These are phyloP conservation scores for Paguma larvata DNA, from an alignment of 2,797 vertebrate genomes.

Conservation along the genomic window DNA sequence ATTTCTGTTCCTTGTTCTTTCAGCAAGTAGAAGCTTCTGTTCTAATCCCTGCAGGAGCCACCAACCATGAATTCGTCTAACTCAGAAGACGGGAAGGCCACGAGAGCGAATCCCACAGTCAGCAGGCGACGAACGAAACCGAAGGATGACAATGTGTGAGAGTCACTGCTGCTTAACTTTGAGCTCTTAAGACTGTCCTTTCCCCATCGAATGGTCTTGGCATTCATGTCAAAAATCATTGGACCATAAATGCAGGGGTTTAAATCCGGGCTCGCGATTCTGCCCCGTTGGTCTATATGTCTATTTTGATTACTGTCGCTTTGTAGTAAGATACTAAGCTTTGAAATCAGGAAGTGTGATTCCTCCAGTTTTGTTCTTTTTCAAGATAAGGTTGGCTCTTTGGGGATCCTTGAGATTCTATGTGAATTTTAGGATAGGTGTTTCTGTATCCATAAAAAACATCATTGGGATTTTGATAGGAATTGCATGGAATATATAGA, in stretches of 20 bases:
- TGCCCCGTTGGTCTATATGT: not conserved
- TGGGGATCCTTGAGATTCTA: not conserved
- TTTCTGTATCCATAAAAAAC: not conserved
- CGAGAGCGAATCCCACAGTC: not conserved
- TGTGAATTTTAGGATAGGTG: not conserved
- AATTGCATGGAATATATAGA: not conserved
- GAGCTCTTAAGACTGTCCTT: not conserved
- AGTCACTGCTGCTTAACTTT: not conserved
- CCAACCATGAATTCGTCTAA: not conserved
- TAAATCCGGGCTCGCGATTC: not conserved
- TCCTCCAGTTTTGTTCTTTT: not conserved
- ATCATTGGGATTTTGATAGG: not conserved
- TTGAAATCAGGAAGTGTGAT: not conserved
- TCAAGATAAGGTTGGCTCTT: not conserved
- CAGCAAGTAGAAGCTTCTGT: conserved; percentile 11
- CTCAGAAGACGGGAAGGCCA: not conserved
- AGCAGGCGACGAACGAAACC: not conserved
- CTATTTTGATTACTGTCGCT: not conserved
- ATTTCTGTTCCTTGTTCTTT: conserved; percentile 35
- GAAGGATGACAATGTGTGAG: not conserved
- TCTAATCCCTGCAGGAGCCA: not conserved
- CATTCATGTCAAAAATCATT: not conserved
- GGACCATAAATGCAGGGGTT: not conserved
- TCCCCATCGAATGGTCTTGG: not conserved
- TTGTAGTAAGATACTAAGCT: not conserved